phyloP scores from a whole-genome alignment of 2,888 invertebrate species.

The Thereva nobilitata region DNA sequence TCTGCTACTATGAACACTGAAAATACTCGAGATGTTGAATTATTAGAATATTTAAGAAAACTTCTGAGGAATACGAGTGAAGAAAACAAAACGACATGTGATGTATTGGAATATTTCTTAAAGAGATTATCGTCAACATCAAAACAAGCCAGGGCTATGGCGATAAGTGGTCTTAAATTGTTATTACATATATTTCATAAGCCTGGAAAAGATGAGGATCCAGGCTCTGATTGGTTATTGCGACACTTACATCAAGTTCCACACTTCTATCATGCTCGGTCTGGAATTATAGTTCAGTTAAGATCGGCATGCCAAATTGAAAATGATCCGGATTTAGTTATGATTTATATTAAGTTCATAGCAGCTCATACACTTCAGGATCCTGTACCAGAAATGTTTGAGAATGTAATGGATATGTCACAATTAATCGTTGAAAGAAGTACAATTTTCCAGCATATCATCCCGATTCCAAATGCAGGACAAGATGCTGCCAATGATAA shows the following conservation, averaged over 20 bases:
- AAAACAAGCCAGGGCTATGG: constrained; percentile 75
- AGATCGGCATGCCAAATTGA: constrained; percentile 89
- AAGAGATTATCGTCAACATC: constrained; percentile 82
- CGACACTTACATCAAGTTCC: constrained; percentile 73
- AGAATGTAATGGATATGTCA: constrained; percentile 79
- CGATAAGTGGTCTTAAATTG: constrained; percentile 70
- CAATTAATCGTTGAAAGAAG: constrained; percentile 90
- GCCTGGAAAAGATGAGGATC: constrained; percentile 52
- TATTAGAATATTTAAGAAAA: constrained; percentile 65
- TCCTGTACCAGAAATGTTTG: constrained; percentile 68
- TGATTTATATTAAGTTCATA: constrained; percentile 84
- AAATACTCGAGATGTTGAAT: constrained; percentile 68
- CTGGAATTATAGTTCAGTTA: constrained; percentile 72
- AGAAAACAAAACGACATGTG: constrained; percentile 70
- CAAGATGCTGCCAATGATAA: constrained; percentile 47
- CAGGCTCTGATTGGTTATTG: constrained; percentile 61
- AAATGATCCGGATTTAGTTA: constrained; percentile 74
- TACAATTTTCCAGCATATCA: constrained; percentile 80
- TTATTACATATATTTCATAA: constrained; percentile 60
- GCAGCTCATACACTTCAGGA: constrained; percentile 73
- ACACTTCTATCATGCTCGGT: constrained; percentile 74
- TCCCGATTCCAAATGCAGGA: constrained; percentile 62
- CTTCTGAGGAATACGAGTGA: constrained; percentile 60
- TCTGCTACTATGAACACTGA: constrained; percentile 71
- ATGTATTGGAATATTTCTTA: constrained; percentile 88